Evolutionary conservation across 2,888 invertebrate genomes (phyloP), one percentile per base, ranked within the genome.

Genomic region (Augiades crinisus): DNA sequence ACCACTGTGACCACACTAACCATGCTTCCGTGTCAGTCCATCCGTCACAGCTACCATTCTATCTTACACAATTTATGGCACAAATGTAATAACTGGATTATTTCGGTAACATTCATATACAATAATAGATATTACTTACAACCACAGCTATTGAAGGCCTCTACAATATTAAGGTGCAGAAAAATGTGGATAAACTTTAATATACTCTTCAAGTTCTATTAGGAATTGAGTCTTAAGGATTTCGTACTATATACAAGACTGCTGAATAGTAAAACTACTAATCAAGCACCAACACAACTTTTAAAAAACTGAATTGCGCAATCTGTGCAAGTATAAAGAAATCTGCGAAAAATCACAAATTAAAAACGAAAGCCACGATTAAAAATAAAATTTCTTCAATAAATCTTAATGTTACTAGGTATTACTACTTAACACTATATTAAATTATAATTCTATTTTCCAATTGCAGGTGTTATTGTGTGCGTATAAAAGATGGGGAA

Each of bases 61-160:
- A 50, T 47, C 56, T 52, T 47, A 56, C 49, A 37, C 44, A 57
- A 52, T 22, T 53, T 64, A 66, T 65, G 62, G 65, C 65, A 63
- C 64, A 59, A 53, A 59, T 44, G 38, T 61, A 55, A 54, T 53
- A 52, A 53, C 45, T 44, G 55, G 33, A 56, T 41, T 46, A 38
- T 49, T 55, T 52, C 49, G 59, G 59, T 58, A 62, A 61, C 58
- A 54, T 55, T 53, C 7, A 47, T 40, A 47, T 34, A 41, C 30
- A 21, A 38, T 27, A 43, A 53, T 46, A 52, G 36, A 36, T 47
- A 49, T 50, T 41, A 19, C 36, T 54, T 46, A 49, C 37, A 49
- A 41, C 43, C 38, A 47, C 41, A 43, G 41, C 38, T 46, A 46
- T 31, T 30, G 12, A 52, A 47, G 38, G 34, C 47, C 47, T 40